Percentiles rank a stretch among this genome's conserved stretches.
phyloP scores from a whole-genome alignment of 64 coral and sea anemone species.

The Dendrophyllia cribrosa region DNA sequence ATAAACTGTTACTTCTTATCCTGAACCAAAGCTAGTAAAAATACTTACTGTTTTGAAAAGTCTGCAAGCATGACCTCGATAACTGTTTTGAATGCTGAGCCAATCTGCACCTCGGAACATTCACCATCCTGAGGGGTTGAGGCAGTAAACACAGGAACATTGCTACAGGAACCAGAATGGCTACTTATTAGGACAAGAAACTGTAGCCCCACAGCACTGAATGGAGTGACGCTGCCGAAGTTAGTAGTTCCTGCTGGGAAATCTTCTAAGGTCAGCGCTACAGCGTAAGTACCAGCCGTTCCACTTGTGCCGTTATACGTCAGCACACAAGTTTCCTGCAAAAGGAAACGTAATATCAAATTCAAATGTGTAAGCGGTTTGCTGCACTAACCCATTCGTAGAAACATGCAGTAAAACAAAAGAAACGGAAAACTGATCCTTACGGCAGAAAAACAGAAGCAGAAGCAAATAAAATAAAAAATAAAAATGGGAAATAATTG shows the following conservation, averaged over 20 bases:
- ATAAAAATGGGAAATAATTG: too few species aligned
- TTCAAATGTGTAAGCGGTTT: too few species aligned
- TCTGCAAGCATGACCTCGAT: neutral
- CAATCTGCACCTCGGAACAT: conserved; percentile 15
- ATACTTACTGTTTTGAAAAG: conserved; percentile 35
- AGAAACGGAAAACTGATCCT: too few species aligned
- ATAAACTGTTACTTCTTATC: too few species aligned
- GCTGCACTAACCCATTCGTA: too few species aligned
- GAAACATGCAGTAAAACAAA: too few species aligned
- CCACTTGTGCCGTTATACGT: neutral
- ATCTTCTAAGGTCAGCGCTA: conserved; percentile 26
- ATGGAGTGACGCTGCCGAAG: neutral
- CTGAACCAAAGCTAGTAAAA: too few species aligned
- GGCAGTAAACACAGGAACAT: neutral
- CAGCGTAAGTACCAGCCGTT: neutral
- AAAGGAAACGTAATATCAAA: neutral
- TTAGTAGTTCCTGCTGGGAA: conserved; percentile 12
- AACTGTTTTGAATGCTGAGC: neutral
- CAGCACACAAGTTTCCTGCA: neutral
- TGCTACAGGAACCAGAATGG: neutral
- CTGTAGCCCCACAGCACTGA: conserved; percentile 19
- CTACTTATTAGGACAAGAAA: conserved; percentile 6
- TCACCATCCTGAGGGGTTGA: conserved; percentile 24
- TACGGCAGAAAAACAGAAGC: too few species aligned
- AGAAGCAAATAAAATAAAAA: too few species aligned